Evolutionary conservation across 2,888 invertebrate species (phyloP), one percentile per base, ranked within the genome.

Genomic region (Iselma pallidipennis): DNA sequence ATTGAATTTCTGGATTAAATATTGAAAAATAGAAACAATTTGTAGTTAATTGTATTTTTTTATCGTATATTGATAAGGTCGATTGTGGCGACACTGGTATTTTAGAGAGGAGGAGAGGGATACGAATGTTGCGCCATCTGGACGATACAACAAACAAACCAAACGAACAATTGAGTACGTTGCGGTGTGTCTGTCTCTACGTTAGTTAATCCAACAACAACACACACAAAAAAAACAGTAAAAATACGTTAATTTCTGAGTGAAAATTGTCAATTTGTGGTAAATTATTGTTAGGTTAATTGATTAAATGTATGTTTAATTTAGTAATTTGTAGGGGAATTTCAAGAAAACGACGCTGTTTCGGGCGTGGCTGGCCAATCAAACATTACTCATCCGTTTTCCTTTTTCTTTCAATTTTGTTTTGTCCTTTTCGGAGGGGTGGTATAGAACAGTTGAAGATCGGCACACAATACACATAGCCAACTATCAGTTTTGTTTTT

Each of bases 361-460:
- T 66, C 80, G 81, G 81, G 81, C 80, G 81, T 81, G 81, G 81
- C 80, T 72, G 77, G 76, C 76, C 77, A 77, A 77, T 74, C 73
- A 74, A 78, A 79, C 77, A 79, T 78, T 81, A 81, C 76, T 80
- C 81, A 79, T 78, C 76, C 63, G 67, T 16, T 16, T 42, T 42
- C 10, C 12, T 19, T 42, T 42, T 19, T 21, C 12, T 21, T 21
- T 42, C 2, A 10, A 16, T 42, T 21, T 6, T 19, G 19, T 10
- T 42, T 42, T 2, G 10, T 42, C 2, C 9, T 10, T 42, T 10
- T 42, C 21, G 42, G 42, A 42, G 42, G 42, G 42, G 42, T 42
- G 5, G 42, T 12, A n/a, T n/a, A 19, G 6, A 42, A 21, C 10
- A 21, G 4, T 42, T 21, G 42, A 42, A 3, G 9, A 37, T 1